Percentiles rank a stretch among this genome's conserved stretches.
Evolutionary conservation across 2,113 vertebrate species (phyloP).

Genomic region (Gymnarchus niloticus): DNA sequence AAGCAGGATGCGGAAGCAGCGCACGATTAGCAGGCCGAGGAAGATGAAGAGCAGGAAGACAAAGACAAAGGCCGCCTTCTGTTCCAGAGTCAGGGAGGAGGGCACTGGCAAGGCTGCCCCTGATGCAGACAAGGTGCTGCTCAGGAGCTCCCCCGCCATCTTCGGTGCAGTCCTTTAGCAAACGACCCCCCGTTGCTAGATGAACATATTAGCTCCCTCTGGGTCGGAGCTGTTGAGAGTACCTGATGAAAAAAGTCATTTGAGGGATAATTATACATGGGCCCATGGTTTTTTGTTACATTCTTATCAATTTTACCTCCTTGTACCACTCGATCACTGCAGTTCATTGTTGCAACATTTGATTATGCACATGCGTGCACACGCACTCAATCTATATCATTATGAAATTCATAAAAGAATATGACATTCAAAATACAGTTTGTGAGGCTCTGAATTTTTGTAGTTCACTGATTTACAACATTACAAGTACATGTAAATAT

Average conservation of each 20-base stretch:
- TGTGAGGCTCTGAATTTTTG: background rate
- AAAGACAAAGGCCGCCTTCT: slow-evolving; percentile 73
- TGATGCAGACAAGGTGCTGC: slow-evolving; percentile 67
- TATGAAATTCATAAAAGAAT: too few species aligned
- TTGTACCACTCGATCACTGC: background rate
- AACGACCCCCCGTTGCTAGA: slow-evolving; percentile 37
- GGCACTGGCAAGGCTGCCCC: slow-evolving; percentile 61
- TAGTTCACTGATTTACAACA: background rate
- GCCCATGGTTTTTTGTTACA: background rate
- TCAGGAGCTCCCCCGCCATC: slow-evolving; percentile 66
- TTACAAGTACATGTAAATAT: too few species aligned
- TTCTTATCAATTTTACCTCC: background rate
- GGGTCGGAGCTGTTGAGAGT: slow-evolving; percentile 20
- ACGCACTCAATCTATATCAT: too few species aligned
- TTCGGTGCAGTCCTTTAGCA: slow-evolving; percentile 60
- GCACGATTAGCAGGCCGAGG: slow-evolving; percentile 73
- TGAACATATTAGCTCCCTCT: slow-evolving; percentile 29
- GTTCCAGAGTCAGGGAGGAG: slow-evolving; percentile 67
- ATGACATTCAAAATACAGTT: background rate
- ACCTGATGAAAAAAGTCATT: slow-evolving; percentile 44
- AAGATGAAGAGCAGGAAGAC: slow-evolving; percentile 76
- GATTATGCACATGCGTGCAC: too few species aligned
- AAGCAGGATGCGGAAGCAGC: slow-evolving; percentile 75
- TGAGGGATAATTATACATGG: background rate
- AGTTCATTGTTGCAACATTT: background rate